phyloP scores from a whole-genome alignment of 2,797 vertebrate species.

The Argya squamiceps region DNA sequence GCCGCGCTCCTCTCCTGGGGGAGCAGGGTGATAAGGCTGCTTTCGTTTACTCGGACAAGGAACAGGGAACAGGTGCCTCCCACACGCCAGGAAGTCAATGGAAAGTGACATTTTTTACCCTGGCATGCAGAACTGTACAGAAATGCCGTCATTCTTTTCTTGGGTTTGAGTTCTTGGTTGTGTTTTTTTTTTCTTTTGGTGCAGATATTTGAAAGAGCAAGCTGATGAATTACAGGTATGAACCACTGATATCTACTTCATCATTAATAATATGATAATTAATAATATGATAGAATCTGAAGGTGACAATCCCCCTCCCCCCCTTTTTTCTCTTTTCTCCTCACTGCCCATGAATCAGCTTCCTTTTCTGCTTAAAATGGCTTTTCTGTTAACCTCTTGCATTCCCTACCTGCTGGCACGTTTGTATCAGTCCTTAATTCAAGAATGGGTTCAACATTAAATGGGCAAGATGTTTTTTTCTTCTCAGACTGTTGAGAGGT shows the following conservation, averaged over 20 bases:
- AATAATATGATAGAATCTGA: not conserved
- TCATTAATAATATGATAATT: not conserved
- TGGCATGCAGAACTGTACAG: not conserved
- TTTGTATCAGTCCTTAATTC: not conserved
- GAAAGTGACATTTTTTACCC: not conserved
- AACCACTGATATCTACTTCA: not conserved
- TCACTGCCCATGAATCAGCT: not conserved
- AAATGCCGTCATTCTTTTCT: accelerated
- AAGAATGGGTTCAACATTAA: not conserved
- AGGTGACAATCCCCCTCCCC: not conserved
- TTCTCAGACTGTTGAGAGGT: not conserved
- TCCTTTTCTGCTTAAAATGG: not conserved
- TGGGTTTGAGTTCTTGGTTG: no score
- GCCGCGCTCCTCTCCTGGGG: not conserved
- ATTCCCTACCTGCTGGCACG: not conserved
- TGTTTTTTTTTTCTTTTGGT: not conserved
- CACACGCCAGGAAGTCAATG: not conserved
- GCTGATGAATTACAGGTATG: not conserved
- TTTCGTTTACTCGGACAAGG: not conserved
- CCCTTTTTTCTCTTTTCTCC: not conserved
- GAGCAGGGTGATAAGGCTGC: not conserved
- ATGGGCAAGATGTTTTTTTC: not conserved
- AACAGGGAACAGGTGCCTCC: constrained; percentile 23
- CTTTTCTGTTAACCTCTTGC: not conserved
- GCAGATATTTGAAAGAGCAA: not conserved